Base-by-base conservation (phyloP, 2,113 vertebrate species). In the Marcusenius ussheri region DNA sequence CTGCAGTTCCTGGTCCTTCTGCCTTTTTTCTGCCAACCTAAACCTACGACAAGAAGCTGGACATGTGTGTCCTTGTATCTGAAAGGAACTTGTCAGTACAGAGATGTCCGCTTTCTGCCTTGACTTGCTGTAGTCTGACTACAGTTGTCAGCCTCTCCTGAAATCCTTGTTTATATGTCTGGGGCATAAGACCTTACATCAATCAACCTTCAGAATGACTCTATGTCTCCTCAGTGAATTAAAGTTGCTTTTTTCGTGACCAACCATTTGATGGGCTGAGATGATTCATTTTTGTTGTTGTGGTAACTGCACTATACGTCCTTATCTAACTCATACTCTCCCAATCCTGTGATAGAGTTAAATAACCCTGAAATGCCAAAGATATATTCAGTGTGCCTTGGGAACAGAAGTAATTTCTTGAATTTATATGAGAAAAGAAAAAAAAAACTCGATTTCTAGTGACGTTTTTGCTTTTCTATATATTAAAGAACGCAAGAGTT, bases 171-270 rank as follows among this genome's bases (percentile, higher is more conserved):
- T 89, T 90, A 85, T 88, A 46, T 91, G 91, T 91, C 91, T 91
- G 83, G 27, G 24, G 80, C 91, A 91, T 89, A 84, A 45, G 90
- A 91, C 89, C 91, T 27, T 50, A 91, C 91, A 90, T 91, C 80
- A 47, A 31, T 66, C 39, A 49, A 89, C 58, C 27, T 62, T 88
- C 62, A 74, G 88, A 90, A 90, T 88, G 45, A 66, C 88, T 83
- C 39, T 39, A 88, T 35, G 87, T 91, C 90, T 83, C 83, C 88
- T 35, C 47, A 90, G 85, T 53, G 50, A 90, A 91, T 91, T 50
- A 90, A 91, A 42, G 11, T 45, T 83, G 15, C 39, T 83, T 39
- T 35, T 45, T 83, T 42, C 2, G 13, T 42, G 35, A 83, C 17
- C 77, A 19, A 39, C 39, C 2, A 45, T 45, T 83, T 83, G 1